Evolutionary conservation across 2,797 vertebrate genomes (phyloP), one percentile per base, ranked within the genome.

Genomic region (Hydrolagus colliei): DNA sequence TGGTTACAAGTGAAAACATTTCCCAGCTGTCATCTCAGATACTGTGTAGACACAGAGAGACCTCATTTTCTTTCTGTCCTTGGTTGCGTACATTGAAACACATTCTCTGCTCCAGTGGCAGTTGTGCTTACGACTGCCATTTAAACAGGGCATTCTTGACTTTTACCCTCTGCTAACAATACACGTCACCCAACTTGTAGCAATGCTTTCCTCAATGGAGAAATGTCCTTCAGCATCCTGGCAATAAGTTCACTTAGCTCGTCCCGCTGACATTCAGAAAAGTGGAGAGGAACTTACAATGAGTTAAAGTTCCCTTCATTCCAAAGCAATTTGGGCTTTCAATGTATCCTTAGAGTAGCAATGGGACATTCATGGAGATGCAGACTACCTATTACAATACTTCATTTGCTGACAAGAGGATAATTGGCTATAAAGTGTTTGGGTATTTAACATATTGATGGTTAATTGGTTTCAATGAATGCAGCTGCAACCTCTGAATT

Each of bases 361-460:
- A 20, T 84, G 16, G 79, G 18, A 41, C 79, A 68, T 71, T 18
- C 79, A 35, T 52, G 71, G 4, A 52, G 65, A 35, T 52, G 12
- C 32, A 68, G 27, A 71, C 35, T 71, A n/a, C 16, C 63, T 4
- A 71, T 84, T 84, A 84, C 35, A 84, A 84, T 84, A 71, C 79
- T 84, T 84, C 27, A 84, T 71, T 84, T 84, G 79, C 79, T 84
- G 79, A 84, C 79, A 35, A 41, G 79, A 68, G n/a, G 65, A 52
- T 84, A 84, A 84, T 71, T 84, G 79, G 16, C 79, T 84, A 84
- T 71, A 71, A 84, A 84, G 65, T 84, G 20, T 35, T 41, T 84
- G 79, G 78, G 79, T n/a, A 71, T 71, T 84, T 84, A 84, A 84
- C 79, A 84, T 71, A 71, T 84, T 84, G 65, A 84, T 71, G 79